These are phyloP conservation scores for Gymnocephalus cernua DNA, from an alignment of 2,113 vertebrate species.

Conservation along the genomic window DNA sequence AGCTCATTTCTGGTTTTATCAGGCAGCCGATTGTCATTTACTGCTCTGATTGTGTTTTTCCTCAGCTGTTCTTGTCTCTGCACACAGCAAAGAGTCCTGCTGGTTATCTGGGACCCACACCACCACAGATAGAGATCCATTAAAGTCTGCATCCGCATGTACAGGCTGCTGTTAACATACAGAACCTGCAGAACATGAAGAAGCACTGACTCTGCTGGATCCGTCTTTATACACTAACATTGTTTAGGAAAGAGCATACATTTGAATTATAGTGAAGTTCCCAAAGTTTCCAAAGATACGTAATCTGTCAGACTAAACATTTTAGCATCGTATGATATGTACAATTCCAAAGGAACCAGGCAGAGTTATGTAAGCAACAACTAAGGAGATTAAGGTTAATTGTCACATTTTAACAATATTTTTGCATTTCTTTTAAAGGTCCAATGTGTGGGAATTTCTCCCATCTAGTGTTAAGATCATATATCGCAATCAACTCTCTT, in stretches of 20 bases:
- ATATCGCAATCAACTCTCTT: no score
- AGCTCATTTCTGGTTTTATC: conserved; percentile 45
- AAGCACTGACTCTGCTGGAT: background rate
- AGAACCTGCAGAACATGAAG: background rate
- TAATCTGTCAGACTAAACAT: conserved; percentile 1
- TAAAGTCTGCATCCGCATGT: background rate
- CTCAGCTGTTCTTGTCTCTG: background rate
- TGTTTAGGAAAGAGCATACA: no score
- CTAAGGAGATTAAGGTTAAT: background rate
- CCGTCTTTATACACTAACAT: background rate
- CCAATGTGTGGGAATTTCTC: no score
- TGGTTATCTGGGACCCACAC: background rate
- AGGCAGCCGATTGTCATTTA: conserved; percentile 56
- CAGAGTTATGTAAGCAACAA: background rate
- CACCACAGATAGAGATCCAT: conserved; percentile 15
- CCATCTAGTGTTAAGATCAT: no score
- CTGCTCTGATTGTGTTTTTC: conserved; percentile 19
- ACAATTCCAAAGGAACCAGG: background rate
- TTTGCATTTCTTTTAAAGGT: background rate
- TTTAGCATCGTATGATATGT: background rate
- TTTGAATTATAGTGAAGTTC: no score
- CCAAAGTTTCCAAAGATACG: background rate
- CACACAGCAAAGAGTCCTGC: background rate
- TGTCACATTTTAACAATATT: background rate
- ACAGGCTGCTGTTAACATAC: background rate